Evolutionary conservation across 2,888 invertebrate species (phyloP), one percentile per base, ranked within the genome.

Genomic region (Rhopalosiphum nymphaeae): DNA sequence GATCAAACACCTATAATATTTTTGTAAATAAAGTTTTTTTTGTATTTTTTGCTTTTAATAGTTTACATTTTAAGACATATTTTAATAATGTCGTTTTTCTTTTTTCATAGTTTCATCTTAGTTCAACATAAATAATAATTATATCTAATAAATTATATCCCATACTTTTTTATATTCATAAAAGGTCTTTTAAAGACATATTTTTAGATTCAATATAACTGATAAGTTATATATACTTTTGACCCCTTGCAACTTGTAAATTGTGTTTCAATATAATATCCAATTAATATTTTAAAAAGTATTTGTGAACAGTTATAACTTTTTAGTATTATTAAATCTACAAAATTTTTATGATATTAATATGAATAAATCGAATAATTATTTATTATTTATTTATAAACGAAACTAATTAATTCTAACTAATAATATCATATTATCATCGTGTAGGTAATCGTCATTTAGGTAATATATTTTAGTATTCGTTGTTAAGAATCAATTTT

Each of bases 401-500:
- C 16, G 7, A 36, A 67, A 7, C n/a, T 67, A 67, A 67, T 67
- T 67, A 67, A 2, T 36, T n/a, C 16, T 67, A 26, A 67, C 2
- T 36, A 36, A 16, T 67, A 16, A 7, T 67, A 67, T n/a, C n/a
- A 67, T 67, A n/a, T 16, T 67, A 67, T 67, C 7, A 67, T 67
- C 67, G 7, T 7, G 67, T 16, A 7, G 3, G n/a, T n/a, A n/a
- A n/a, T n/a, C n/a, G n/a, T 67, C 67, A 67, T 67, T 67, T 67
- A 67, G n/a, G 16, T 67, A 36, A 16, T n/a, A n/a, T 67, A 67
- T 7, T 67, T n/a, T 67, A 16, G 36, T 46, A 5, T 46, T 46
- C 56, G 26, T 89, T 89, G 25, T 57, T 89, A 44, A 89, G 57
- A 89, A 89, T 57, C 57, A 57, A 57, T 89, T 89, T 57, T 26